Conservation (phyloP, 2,797 vertebrate species). For the Acridotheres tristis region DNA sequence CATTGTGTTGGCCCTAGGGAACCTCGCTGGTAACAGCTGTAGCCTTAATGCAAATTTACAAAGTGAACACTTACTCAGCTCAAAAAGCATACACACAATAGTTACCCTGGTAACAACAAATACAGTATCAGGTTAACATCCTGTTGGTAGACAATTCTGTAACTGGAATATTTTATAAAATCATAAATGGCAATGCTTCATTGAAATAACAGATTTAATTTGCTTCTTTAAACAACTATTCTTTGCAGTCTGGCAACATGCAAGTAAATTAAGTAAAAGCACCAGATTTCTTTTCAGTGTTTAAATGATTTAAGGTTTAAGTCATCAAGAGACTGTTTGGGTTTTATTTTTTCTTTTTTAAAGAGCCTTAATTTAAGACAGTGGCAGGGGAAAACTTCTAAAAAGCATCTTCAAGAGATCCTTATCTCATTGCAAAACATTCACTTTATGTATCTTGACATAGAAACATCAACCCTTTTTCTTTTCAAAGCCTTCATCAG, state of each 20-base stretch:
- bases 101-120: neutral
- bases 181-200: slow-evolving; percentile 31
- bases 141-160: neutral
- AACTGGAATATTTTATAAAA: neutral
- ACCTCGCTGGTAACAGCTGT: neutral
- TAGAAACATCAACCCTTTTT: neutral
- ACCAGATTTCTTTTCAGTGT: neutral
- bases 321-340: neutral
- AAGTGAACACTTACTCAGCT: neutral
- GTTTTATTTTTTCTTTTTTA: neutral
- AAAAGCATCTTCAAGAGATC: neutral
- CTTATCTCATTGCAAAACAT: neutral
- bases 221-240: neutral
- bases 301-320: neutral
- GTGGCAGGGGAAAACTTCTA: neutral
- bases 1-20: neutral
- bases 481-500: neutral
- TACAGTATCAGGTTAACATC: neutral
- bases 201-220: slow-evolving; percentile 46
- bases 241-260: neutral
- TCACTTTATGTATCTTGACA: neutral
- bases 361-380: neutral
- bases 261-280: neutral
- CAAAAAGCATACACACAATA: neutral
- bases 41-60: slow-evolving; percentile 7